phyloP scores from a whole-genome alignment of 2,113 vertebrate genomes.

The Sturnus vulgaris region DNA sequence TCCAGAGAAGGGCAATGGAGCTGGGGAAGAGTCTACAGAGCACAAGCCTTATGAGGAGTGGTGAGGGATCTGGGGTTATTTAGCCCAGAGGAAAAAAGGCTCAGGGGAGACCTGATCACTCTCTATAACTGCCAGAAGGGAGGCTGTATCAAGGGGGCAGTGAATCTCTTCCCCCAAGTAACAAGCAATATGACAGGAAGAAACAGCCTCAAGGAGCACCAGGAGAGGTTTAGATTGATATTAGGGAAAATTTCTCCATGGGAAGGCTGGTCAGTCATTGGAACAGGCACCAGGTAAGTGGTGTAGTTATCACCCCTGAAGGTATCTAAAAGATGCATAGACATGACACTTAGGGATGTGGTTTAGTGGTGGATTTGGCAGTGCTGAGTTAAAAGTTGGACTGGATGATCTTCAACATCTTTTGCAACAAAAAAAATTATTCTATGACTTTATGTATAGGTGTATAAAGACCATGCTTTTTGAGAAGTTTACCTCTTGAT shows the following conservation, averaged over 20 bases:
- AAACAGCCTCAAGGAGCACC: background rate
- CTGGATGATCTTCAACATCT: background rate
- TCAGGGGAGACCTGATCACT: background rate
- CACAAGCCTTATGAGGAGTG: background rate
- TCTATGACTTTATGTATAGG: background rate
- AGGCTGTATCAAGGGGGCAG: background rate
- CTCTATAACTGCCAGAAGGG: background rate
- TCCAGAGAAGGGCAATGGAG: accelerated
- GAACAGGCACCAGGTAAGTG: background rate
- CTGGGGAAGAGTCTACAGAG: background rate
- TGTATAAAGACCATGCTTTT: background rate
- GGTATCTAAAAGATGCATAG: background rate
- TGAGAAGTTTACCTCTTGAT: background rate
- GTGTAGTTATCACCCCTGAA: background rate
- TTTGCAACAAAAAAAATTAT: background rate
- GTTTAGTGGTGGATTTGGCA: background rate
- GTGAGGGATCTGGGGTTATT: background rate
- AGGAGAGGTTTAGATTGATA: background rate
- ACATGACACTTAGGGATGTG: background rate
- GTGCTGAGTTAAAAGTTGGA: background rate
- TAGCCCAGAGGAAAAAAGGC: background rate
- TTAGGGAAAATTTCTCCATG: background rate
- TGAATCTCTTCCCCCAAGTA: background rate
- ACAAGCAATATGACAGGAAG: background rate
- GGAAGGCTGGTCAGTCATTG: background rate